A percentile compares a stretch with the other conserved stretches of the same genome.
Evolutionary conservation across 2,113 vertebrate species (phyloP).

Genomic region (Pogonocichla stellata): DNA sequence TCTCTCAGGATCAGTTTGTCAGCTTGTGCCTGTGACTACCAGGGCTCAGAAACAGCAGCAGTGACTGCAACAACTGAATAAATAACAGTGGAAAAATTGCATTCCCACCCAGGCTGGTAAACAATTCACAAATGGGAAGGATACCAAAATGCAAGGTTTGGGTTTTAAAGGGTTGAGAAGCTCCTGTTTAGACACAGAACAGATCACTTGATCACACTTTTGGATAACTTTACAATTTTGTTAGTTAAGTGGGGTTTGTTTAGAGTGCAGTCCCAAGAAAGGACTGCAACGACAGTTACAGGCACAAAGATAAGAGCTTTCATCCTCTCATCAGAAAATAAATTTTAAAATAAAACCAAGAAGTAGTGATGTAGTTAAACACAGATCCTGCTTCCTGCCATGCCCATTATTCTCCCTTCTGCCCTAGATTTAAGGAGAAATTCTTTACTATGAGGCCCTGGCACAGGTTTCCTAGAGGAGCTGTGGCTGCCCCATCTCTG

Average conservation of each 20-base stretch:
- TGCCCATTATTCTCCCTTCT: background rate
- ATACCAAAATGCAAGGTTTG: background rate
- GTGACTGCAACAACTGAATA: background rate
- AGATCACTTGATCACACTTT: background rate
- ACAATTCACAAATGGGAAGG: background rate
- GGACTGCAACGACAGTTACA: background rate
- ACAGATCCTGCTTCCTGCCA: background rate
- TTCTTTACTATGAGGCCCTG: background rate
- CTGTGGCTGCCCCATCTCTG: background rate
- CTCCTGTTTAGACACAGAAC: background rate
- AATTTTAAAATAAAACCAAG: background rate
- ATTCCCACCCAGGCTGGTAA: background rate
- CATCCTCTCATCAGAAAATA: background rate
- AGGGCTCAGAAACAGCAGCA: background rate
- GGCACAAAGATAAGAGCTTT: background rate
- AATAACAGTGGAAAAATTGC: background rate
- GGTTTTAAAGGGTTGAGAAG: background rate
- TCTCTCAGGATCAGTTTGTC: background rate
- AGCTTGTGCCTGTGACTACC: background rate
- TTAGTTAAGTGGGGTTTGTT: background rate
- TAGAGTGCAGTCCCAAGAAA: background rate
- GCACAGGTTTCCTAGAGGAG: fast-evolving
- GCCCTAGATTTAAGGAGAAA: background rate
- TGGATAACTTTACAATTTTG: background rate
- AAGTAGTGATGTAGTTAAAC: background rate